Base-by-base conservation (phyloP, 1,140 invertebrate genomes). In the Marisa cornuarietis region DNA sequence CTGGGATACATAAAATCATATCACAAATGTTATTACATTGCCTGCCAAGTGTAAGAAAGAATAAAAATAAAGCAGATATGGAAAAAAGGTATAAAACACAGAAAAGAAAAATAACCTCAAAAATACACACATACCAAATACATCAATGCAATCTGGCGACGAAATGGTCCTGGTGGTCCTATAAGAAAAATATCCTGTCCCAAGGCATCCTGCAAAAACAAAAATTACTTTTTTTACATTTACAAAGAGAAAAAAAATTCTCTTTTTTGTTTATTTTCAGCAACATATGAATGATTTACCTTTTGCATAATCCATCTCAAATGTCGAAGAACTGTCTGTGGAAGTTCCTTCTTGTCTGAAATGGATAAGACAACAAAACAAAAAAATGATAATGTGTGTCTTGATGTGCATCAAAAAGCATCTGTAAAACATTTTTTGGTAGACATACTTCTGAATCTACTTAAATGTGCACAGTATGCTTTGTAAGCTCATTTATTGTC, bases 151-250 rank as follows among this genome's bases (percentile, higher is more conserved):
- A 99, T 90, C 85, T 94, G 93, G 62, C 96, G 91, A 88, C 95
- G 93, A 78, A 93, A 92, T 1, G 95, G 94, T 0, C 97, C 97
- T 75, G 98, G 97, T 58, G 94, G 93, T 7, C 98, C 98, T 82
- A 99, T 94, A 22, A 99, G 91, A 91, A 99, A 99, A 89, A 99
- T 96, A 90, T 99, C 98, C 91, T 99, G 98, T 1, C 95, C 95
- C 3, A 99, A 91, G 31, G 94, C 87, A 91, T 99, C 92, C 88
- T 92, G 88, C 62, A 83, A 81, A 86, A 52, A 90, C 75, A 82
- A 74, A 18, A 71, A 52, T 51, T 49, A 42, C 20, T 20, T 20
- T 18, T 11, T 72, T 71, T 49, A 24, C 63, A 52, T 24, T n/a
- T 16, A 24, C 42, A n/a, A 31, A 72, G 31, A 9, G 11, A 66